A percentile compares a stretch with the other conserved stretches of the same genome.
These are phyloP conservation scores for Acrocyrtus sp. DNA, from an alignment of 2,888 invertebrate species.

Conservation along the genomic window DNA sequence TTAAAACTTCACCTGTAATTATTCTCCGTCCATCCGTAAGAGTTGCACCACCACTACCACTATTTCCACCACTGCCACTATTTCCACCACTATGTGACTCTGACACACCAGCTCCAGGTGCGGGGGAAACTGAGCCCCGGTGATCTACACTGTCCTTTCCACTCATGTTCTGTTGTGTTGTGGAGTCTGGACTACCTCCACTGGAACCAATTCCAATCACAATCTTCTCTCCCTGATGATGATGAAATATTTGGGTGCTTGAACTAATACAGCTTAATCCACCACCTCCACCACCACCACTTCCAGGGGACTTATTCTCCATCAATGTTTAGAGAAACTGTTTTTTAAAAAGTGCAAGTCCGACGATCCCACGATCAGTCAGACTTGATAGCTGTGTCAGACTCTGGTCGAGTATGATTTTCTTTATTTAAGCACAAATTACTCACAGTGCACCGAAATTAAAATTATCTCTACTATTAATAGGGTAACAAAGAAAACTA, in stretches of 20 bases:
- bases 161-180: slow-evolving; percentile 57
- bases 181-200: slow-evolving; percentile 63
- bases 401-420: too few relatives aligned
- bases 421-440: too few relatives aligned
- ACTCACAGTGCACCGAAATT: too few relatives aligned
- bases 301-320: slow-evolving; percentile 63
- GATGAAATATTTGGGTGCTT: slow-evolving; percentile 56
- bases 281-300: slow-evolving; percentile 57
- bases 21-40: too few relatives aligned
- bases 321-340: slow-evolving; percentile 51
- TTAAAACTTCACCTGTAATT: too few relatives aligned
- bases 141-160: slow-evolving; percentile 49
- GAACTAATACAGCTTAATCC: slow-evolving; percentile 61
- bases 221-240: slow-evolving; percentile 43
- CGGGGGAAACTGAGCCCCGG: slow-evolving; percentile 55
- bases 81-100: slow-evolving; percentile 33
- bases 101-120: slow-evolving; percentile 49
- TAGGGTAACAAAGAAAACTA: too few relatives aligned
- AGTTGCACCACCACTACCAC: slow-evolving; percentile 49
- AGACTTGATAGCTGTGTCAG: too few relatives aligned
- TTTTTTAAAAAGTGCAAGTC: slow-evolving; percentile 13
- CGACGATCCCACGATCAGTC: too few relatives aligned
- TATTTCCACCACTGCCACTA: slow-evolving; percentile 44
- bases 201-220: slow-evolving; percentile 47
- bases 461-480: too few relatives aligned